Evolutionary conservation across 1,140 invertebrate species (phyloP).

Genomic region (Seison nebaliae): DNA sequence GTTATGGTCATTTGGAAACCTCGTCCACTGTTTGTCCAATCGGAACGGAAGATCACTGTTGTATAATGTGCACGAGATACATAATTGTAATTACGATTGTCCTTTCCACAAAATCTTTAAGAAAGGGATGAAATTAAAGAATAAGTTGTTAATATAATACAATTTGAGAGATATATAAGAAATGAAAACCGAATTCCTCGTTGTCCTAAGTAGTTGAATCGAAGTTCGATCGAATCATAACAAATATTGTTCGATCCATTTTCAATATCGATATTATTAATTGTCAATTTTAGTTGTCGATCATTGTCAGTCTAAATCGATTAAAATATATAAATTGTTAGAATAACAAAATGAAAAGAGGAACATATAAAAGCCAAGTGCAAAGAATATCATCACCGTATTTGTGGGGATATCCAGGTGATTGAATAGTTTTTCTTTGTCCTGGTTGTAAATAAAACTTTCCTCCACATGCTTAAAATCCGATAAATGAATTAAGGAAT

Average conservation of each 20-base stretch:
- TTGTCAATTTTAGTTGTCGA: not conserved
- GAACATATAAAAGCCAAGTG: not conserved
- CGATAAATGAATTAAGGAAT: not conserved
- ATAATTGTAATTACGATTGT: too few relatives aligned
- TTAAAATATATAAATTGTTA: not conserved
- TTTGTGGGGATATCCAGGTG: slow-evolving; percentile 8
- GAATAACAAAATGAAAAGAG: not conserved
- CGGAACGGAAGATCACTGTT: slow-evolving; percentile 6
- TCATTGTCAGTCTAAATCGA: not conserved
- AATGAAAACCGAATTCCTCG: too few relatives aligned
- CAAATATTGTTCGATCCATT: slow-evolving; percentile 1
- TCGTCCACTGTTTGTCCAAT: too few relatives aligned
- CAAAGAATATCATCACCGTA: not conserved
- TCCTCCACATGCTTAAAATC: slow-evolving; percentile 1
- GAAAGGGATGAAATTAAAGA: too few relatives aligned
- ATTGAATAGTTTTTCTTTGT: not conserved
- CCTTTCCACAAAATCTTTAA: too few relatives aligned
- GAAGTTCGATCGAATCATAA: slow-evolving; percentile 2
- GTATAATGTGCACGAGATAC: too few relatives aligned
- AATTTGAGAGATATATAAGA: too few relatives aligned
- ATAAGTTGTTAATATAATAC: too few relatives aligned
- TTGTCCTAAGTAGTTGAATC: slow-evolving; percentile 8
- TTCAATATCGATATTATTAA: slow-evolving; percentile 3
- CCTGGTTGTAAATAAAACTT: not conserved
- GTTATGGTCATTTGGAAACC: too few relatives aligned